Conservation (phyloP, 2,888 invertebrate genomes). For the Lymantria dispar region DNA sequence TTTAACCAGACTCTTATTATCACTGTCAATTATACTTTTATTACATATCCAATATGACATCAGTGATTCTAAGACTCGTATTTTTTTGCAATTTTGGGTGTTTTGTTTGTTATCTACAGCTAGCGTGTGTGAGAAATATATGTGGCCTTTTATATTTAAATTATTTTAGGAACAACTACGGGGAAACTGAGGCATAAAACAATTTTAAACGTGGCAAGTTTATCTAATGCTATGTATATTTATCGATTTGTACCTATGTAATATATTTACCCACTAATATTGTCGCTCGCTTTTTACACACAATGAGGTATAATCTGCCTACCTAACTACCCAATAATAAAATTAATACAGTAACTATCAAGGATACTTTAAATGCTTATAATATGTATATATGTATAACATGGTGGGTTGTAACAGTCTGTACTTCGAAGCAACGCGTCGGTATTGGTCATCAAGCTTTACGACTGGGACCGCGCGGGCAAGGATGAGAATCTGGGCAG, state of each 20-base stretch:
- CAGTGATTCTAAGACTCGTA: constrained; percentile 48
- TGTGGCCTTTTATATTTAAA: constrained; percentile 6
- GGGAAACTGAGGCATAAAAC: constrained; percentile 13
- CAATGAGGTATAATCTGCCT: not conserved
- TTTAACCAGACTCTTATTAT: constrained; percentile 43
- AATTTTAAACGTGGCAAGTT: constrained; percentile 26
- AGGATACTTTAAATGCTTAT: constrained; percentile 2
- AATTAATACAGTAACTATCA: not conserved
- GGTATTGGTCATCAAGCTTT: constrained; percentile 84
- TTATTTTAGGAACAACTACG: constrained; percentile 15
- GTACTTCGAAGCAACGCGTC: constrained; percentile 60
- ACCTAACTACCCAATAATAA: not conserved
- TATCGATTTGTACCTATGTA: not conserved
- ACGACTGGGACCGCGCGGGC: constrained; percentile 96
- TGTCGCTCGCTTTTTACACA: not conserved
- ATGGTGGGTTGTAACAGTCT: constrained; percentile 73
- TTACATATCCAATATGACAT: not conserved
- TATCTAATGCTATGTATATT: constrained; percentile 11
- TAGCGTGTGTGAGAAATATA: constrained; percentile 40
- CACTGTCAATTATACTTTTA: constrained; percentile 22
- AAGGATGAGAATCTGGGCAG: constrained; percentile 97
- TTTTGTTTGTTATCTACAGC: constrained; percentile 36
- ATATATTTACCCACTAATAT: not conserved
- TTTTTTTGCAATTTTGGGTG: constrained; percentile 18
- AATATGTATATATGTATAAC: constrained; percentile 43